Evolutionary conservation across 2,797 vertebrate genomes (phyloP).

Genomic region (Ficedula albicollis): DNA sequence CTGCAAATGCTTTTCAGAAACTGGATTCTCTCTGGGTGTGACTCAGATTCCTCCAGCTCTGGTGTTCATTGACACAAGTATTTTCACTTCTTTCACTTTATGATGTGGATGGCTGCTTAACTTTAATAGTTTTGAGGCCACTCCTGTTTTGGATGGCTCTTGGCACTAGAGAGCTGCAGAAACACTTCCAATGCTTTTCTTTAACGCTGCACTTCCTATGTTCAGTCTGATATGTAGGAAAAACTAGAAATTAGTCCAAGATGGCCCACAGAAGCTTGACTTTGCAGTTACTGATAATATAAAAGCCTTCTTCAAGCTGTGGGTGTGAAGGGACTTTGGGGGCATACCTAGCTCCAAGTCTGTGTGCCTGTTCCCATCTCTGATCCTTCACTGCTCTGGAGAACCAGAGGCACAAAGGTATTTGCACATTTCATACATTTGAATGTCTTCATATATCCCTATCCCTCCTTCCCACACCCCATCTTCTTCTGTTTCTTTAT

Average conservation of each 20-base stretch:
- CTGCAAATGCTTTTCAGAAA: background rate
- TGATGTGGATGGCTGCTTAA: background rate
- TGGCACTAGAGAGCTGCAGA: background rate
- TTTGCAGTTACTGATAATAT: background rate
- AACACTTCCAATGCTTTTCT: background rate
- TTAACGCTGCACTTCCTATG: background rate
- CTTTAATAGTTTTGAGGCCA: background rate
- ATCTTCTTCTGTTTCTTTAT: background rate
- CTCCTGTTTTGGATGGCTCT: background rate
- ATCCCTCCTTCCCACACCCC: background rate
- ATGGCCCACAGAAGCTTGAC: background rate
- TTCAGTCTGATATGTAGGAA: background rate
- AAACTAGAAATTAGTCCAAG: background rate
- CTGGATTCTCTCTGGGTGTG: background rate
- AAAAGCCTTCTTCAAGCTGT: background rate
- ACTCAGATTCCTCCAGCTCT: background rate
- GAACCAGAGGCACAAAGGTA: background rate
- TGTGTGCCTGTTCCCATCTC: background rate
- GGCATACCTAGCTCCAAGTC: background rate
- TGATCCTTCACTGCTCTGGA: background rate
- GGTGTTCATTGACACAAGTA: background rate
- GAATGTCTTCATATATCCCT: background rate
- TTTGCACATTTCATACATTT: background rate
- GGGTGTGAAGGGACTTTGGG: background rate
- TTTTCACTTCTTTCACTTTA: background rate